Evolutionary conservation across 2,113 vertebrate genomes (phyloP).

Genomic region (Podocnemis expansa): DNA sequence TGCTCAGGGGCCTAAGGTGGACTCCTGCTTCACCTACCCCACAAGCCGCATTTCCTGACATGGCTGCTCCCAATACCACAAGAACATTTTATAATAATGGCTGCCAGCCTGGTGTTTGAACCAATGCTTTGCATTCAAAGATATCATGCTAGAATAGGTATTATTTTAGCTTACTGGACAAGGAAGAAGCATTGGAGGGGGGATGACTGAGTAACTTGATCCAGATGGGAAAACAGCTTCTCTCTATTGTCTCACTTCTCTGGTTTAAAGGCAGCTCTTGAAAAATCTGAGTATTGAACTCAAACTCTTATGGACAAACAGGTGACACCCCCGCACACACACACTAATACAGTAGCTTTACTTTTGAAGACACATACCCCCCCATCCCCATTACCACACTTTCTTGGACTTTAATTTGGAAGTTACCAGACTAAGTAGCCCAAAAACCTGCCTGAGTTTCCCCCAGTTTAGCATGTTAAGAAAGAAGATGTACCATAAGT

Average conservation of each 20-base stretch:
- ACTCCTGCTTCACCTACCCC: too few species aligned
- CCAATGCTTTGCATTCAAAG: neutral
- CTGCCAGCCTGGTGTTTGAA: neutral
- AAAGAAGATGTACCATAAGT: conserved; percentile 10
- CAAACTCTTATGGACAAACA: neutral
- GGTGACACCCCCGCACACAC: too few species aligned
- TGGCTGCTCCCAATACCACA: neutral
- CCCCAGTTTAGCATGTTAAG: conserved; percentile 23
- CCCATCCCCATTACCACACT: too few species aligned
- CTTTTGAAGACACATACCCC: neutral
- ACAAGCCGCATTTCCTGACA: too few species aligned
- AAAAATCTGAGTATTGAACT: neutral
- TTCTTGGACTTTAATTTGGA: neutral
- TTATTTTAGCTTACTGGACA: neutral
- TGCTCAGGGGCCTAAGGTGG: too few species aligned
- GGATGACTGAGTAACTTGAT: neutral
- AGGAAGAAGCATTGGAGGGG: neutral
- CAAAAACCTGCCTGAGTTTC: conserved; percentile 1
- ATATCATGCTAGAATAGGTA: neutral
- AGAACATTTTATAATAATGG: rapidly evolving
- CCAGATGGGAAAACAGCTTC: neutral
- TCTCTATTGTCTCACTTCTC: neutral
- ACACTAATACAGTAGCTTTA: conserved; percentile 35
- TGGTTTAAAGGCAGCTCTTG: neutral
- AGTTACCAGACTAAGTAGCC: neutral